Evolutionary conservation across 2,888 invertebrate species (phyloP).

Genomic region (Stenichneumon culpator): DNA sequence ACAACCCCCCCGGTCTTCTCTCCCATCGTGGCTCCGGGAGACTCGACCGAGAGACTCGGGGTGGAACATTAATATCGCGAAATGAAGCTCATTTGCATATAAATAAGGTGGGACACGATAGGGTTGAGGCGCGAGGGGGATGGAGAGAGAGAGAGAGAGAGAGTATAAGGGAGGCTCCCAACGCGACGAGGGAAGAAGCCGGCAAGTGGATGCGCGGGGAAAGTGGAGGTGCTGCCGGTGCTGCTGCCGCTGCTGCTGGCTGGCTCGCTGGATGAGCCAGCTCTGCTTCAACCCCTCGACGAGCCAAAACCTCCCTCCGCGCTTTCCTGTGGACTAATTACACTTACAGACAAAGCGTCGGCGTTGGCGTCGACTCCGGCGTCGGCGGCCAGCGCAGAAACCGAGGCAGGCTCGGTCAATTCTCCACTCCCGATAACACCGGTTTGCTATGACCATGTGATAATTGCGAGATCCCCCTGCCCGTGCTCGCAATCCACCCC

Average conservation of each 20-base stretch:
- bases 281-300: conserved; percentile 57
- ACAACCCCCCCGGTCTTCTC: conserved; percentile 69
- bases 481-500: not conserved
- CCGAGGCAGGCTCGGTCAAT: conserved; percentile 59
- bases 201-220: conserved; percentile 76
- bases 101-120: conserved; percentile 89
- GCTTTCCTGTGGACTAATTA: conserved; percentile 83
- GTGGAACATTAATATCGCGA: conserved; percentile 93
- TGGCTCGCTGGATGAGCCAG: conserved; percentile 69
- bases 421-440: conserved; percentile 81
- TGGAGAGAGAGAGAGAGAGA: conserved; percentile 74
- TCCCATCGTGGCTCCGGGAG: conserved; percentile 60
- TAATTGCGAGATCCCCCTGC: conserved; percentile 79
- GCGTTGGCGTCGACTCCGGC: conserved; percentile 42
- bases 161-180: conserved; percentile 65
- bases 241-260: conserved; percentile 62
- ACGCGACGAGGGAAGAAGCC: conserved; percentile 65
- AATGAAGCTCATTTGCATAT: conserved; percentile 96
- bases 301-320: conserved; percentile 59
- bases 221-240: conserved; percentile 44
- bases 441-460: conserved; percentile 84
- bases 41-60: conserved; percentile 73
- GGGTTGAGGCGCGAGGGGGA: conserved; percentile 76
- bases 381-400: conserved; percentile 6
- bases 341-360: conserved; percentile 84